Conservation (phyloP, 2,113 vertebrate genomes). For the Lathamus discolor region DNA sequence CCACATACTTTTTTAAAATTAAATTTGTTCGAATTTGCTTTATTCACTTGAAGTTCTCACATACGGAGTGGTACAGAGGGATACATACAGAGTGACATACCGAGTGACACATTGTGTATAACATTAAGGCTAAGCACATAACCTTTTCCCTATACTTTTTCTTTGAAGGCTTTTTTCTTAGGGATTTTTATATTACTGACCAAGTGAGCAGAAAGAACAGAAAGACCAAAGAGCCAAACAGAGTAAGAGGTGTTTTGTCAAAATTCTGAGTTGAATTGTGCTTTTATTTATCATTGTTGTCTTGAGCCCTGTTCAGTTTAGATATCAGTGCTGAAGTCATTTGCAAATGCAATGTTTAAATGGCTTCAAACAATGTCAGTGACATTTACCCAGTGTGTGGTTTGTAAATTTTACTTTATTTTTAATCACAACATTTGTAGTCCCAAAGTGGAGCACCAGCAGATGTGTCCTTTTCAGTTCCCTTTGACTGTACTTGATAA, state of each 20-base stretch:
- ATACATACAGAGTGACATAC: neutral
- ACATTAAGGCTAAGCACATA: neutral
- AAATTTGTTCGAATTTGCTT: neutral
- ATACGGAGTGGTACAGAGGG: neutral
- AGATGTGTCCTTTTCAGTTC: neutral
- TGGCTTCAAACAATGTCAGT: neutral
- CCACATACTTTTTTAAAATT: neutral
- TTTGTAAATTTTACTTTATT: neutral
- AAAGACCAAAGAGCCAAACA: neutral
- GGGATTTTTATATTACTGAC: neutral
- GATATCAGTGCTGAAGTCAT: neutral
- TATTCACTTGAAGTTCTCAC: neutral
- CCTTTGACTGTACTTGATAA: neutral
- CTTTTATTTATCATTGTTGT: neutral
- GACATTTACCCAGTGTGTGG: neutral
- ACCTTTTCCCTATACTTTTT: neutral
- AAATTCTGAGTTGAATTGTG: neutral
- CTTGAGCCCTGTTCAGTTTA: neutral
- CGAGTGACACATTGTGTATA: neutral
- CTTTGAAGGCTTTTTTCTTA: neutral
- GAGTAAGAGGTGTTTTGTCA: neutral
- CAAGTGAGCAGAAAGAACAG: neutral
- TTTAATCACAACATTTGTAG: neutral
- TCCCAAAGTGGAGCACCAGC: neutral
- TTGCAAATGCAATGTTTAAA: neutral